Evolutionary conservation across 1,140 invertebrate genomes (phyloP), one percentile per base, ranked within the genome.

Genomic region (Zaprionus ornatus): DNA sequence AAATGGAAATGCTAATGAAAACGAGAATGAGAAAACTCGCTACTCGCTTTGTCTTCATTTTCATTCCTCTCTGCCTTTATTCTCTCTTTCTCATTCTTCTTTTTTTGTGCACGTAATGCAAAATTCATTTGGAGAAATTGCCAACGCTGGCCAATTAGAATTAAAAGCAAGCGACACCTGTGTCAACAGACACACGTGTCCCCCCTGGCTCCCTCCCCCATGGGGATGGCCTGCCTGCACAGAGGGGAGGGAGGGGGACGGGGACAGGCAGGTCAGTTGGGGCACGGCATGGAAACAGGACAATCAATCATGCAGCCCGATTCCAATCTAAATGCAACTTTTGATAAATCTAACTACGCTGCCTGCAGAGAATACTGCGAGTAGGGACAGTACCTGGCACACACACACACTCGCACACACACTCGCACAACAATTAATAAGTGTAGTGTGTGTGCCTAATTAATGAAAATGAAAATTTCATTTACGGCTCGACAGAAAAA

Each of bases 271-370:
- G 17, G 35, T 19, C 55, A 9, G 27, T 37, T 55, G 63, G 63
- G 32, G 66, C 68, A 50, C 0, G 45, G 1, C 17, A 27, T 13
- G 9, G 21, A 50, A 59, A 15, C 6, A 13, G 52, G 61, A 64
- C 80, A 73, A 87, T 87, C 84, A 87, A 87, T 87, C 84, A 87
- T 76, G 74, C 63, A 65, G 69, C 23, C 32, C 52, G 65, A 79
- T 87, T 82, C 48, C 60, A 76, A 79, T 79, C 71, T 76, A 73
- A 80, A 77, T 77, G 74, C 63, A 65, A 45, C 54, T 61, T 60
- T 73, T 77, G 64, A 73, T 77, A 73, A 73, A 73, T 77, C 55
- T 56, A 66, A 17, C 2, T 12, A 32, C 29, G 2, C 9, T 32
- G 23, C n/a, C 35, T 37, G 35, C 21, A 59, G 67, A 54, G 40